Base-by-base conservation (phyloP, 1,140 invertebrate species). In the Cecropterus lyciades region DNA sequence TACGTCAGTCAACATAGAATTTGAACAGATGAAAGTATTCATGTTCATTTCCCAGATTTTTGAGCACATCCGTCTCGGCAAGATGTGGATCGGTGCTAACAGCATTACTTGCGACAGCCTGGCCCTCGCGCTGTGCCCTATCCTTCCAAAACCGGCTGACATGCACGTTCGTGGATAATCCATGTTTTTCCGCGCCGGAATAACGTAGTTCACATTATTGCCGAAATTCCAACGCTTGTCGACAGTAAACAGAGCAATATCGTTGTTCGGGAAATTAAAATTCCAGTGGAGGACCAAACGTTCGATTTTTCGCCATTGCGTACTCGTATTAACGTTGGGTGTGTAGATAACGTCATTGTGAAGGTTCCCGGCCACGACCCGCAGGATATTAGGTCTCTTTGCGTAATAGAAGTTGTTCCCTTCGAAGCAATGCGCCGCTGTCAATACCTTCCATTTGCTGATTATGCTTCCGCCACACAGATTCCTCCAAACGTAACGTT, bases 401-500 rank as follows among this genome's bases (percentile, higher is more conserved):
- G 53, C 42, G 33, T 80, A 86, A 16, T 62, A 74, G 49, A 76
- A 87, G 45, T 83, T 46, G n/a, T 75, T 63, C 1, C 62, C 67
- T 73, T 87, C 85, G 17, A 87, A 87, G 42, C 85, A 87, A 49
- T 87, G 85, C 0, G 85, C 85, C 0, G 85, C 85, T 37, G 84
- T 82, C 2, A 87, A 27, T 0, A 87, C 76, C 9, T 67, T 82
- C 0, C 3, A 9, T 27, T 64, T 45, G 11, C 65, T 42, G 13
- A 87, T 87, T 11, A 87, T 85, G 52, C 82, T 87, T 3, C 85
- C 82, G 0, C 85, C 85, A 15, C 85, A 87, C 0, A 85, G 49
- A 46, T 80, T 87, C 11, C 51, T 73, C 82, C 82, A 87, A 13
- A 79, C 24, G 0, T 77, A 6, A 37, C 43, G 2, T 0, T 46